phyloP scores from a whole-genome alignment of 2,113 vertebrate genomes.

The Myiozetetes cayanensis region DNA sequence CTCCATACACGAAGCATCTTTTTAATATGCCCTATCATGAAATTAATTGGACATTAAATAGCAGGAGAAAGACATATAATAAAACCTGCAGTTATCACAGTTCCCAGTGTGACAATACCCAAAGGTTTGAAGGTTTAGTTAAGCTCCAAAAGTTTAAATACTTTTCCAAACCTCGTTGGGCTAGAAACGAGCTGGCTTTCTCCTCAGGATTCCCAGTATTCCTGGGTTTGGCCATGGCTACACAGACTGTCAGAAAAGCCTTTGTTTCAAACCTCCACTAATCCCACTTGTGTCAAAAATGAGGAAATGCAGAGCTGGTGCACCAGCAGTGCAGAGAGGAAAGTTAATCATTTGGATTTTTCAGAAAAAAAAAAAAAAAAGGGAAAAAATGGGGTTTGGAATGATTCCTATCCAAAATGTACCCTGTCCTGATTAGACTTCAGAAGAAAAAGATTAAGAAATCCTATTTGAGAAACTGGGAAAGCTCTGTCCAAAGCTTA shows the following conservation, averaged over 20 bases:
- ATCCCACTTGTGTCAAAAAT: constrained; percentile 61
- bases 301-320: constrained; percentile 38
- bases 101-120: constrained; percentile 56
- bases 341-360: constrained; percentile 1
- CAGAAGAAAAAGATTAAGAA: constrained; percentile 42
- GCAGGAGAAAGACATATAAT: constrained; percentile 66
- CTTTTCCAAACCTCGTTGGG: constrained; percentile 62
- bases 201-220: constrained; percentile 58
- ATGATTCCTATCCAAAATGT: constrained; percentile 31
- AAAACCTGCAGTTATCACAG: constrained; percentile 56
- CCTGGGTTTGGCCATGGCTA: constrained; percentile 30
- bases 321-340: background rate
- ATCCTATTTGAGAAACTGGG: background rate
- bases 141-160: constrained; percentile 69
- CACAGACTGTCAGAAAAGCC: background rate
- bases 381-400: background rate
- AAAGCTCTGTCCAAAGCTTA: background rate
- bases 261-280: constrained; percentile 50
- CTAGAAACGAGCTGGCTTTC: background rate
- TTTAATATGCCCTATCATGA: constrained; percentile 64
- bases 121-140: constrained; percentile 66
- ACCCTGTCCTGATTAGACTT: constrained; percentile 48
- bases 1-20: constrained; percentile 54
- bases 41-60: constrained; percentile 72
- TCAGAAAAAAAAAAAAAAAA: background rate